Percentiles rank a stretch among this genome's conserved stretches.
phyloP scores from a whole-genome alignment of 2,797 vertebrate genomes.

The Mallotus villosus region DNA sequence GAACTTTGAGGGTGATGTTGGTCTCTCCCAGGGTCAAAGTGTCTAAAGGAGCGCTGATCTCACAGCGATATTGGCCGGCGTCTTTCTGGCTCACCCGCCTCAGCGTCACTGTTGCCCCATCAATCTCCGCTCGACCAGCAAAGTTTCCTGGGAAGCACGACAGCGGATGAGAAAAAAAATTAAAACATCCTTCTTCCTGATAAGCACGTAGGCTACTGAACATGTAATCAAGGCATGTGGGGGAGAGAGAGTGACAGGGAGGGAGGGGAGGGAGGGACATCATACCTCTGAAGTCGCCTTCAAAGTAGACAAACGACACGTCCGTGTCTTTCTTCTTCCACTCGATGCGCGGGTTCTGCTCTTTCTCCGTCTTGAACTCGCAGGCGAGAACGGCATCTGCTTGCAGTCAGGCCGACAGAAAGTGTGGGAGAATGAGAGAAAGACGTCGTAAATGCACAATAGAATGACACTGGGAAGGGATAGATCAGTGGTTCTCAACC shows the following conservation, averaged over 20 bases:
- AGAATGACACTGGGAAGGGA: too few species aligned
- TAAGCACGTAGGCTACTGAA: background rate
- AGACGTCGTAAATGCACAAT: too few species aligned
- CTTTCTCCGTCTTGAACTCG: constrained; percentile 76
- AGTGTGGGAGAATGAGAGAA: constrained; percentile 38
- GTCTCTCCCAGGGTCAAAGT: constrained; percentile 82
- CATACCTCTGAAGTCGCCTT: constrained; percentile 79
- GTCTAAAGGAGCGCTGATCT: constrained; percentile 86
- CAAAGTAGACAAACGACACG: constrained; percentile 88
- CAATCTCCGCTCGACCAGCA: constrained; percentile 81
- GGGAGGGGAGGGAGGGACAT: background rate
- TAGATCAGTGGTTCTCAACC: too few species aligned
- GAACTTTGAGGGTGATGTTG: constrained; percentile 84
- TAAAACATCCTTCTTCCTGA: too few species aligned
- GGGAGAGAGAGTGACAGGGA: background rate
- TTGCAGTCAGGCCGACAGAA: background rate
- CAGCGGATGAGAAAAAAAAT: background rate
- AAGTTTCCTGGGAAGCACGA: constrained; percentile 72
- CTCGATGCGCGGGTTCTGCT: constrained; percentile 82
- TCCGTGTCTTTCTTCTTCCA: constrained; percentile 89
- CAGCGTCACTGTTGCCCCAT: constrained; percentile 85
- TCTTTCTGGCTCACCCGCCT: constrained; percentile 85
- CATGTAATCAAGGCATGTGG: background rate
- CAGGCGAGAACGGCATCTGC: constrained; percentile 87
- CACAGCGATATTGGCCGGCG: constrained; percentile 91